Percentiles rank a stretch among this genome's conserved stretches.
Conservation (phyloP, 2,797 vertebrate genomes). For the Stomatorhinus walkeri region DNA sequence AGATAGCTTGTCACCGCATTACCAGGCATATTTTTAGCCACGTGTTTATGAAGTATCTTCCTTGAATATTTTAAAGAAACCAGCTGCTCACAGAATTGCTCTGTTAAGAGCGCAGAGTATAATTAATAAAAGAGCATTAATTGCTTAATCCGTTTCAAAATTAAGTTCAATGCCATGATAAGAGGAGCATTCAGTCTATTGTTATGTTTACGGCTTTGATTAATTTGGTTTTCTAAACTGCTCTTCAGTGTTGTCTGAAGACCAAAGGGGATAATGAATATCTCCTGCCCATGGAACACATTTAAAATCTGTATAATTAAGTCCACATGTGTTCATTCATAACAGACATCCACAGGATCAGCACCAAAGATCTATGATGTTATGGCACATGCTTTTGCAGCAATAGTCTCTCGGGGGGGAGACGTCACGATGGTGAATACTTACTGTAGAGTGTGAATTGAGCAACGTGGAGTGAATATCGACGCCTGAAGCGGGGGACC, state of each 20-base stretch:
- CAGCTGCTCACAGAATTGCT: not conserved
- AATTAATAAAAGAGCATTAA: not conserved
- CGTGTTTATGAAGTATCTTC: not conserved
- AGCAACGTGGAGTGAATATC: not conserved
- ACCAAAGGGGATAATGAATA: not conserved
- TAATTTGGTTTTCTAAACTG: not conserved
- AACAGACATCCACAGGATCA: not conserved
- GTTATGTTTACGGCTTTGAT: not conserved
- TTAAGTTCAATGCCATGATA: not conserved
- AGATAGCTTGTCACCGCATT: not conserved
- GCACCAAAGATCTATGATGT: not conserved
- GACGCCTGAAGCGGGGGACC: not conserved
- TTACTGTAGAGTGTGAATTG: not conserved
- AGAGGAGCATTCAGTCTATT: not conserved
- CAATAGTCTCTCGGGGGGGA: not conserved
- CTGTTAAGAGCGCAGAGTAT: not conserved
- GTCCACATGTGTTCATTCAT: not conserved
- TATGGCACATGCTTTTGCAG: not conserved
- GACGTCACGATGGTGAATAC: not conserved
- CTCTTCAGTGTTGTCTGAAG: not conserved
- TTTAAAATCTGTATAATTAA: not conserved
- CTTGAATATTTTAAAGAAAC: constrained; percentile 1
- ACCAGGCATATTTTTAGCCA: not conserved
- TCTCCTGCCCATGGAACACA: not conserved
- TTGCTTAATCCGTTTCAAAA: not conserved